phyloP scores from a whole-genome alignment of 2,888 invertebrate species.

The Tetheella fluctuosa region DNA sequence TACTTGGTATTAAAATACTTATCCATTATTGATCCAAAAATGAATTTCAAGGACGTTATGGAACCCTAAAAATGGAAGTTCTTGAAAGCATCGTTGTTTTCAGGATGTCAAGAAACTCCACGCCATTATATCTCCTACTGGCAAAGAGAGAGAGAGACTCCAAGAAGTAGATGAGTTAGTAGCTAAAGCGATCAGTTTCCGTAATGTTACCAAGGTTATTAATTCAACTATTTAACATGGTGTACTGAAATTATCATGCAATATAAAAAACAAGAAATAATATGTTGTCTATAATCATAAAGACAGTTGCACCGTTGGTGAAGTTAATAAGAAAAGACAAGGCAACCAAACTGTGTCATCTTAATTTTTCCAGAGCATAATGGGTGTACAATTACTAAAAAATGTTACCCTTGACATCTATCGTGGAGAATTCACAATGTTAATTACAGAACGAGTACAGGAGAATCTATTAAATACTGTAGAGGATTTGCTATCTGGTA shows the following conservation, averaged over 20 bases:
- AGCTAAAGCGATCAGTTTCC: slow-evolving; percentile 69
- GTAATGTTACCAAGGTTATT: slow-evolving; percentile 63
- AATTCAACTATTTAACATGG: background rate
- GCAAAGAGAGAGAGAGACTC: slow-evolving; percentile 51
- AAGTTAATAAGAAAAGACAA: background rate
- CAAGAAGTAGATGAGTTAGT: slow-evolving; percentile 71
- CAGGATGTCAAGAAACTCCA: slow-evolving; percentile 52
- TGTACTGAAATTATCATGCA: too few species aligned
- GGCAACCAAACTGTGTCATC: background rate
- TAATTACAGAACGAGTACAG: slow-evolving; percentile 60
- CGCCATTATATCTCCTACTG: slow-evolving; percentile 46
- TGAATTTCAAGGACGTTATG: too few species aligned
- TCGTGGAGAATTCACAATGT: slow-evolving; percentile 64
- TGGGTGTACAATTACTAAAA: slow-evolving; percentile 53
- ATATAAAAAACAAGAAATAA: too few species aligned
- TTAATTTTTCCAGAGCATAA: slow-evolving; percentile 52
- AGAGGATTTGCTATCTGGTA: slow-evolving; percentile 68
- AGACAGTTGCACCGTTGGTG: too few species aligned
- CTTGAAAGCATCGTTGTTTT: slow-evolving; percentile 5
- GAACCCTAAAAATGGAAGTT: background rate
- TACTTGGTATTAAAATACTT: too few species aligned
- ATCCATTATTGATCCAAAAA: too few species aligned
- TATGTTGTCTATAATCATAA: too few species aligned
- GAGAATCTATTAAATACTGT: slow-evolving; percentile 47
- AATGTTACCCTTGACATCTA: slow-evolving; percentile 68